Evolutionary conservation across 2,888 invertebrate genomes (phyloP), one percentile per base, ranked within the genome.

Genomic region (Gasteruption jaculator): DNA sequence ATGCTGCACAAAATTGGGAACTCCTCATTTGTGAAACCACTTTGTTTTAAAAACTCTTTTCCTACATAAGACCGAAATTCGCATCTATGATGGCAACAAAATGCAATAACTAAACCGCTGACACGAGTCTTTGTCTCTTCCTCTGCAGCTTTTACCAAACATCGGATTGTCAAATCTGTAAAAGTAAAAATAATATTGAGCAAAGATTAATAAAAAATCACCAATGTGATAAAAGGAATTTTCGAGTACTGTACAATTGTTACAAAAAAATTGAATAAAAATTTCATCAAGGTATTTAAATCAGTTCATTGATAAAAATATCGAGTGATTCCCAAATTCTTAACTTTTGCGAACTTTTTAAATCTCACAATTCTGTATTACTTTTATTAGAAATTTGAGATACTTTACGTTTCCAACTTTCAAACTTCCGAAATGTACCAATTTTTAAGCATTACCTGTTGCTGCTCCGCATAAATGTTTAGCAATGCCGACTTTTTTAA

Each of bases 11-110:
- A 79, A 18, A 88, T 75, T 51, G 81, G 76, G 66, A 92, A 85
- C 39, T 91, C 84, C 2, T 76, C 74, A 1, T 71, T 71, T 1
- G 64, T 71, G 21, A 89, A 74, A 3, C 78, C 78, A 45, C 72
- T 61, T 45, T 72, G 70, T 49, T 71, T 54, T 29, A 86, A 75
- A 62, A 81, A 84, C 2, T 74, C 53, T 56, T 81, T 81, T 1
- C 86, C 87, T 2, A 83, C 78, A 69, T 86, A 90, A 0, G 80
- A 71, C 12, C 68, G 68, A 78, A 82, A 87, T 27, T 80, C 76
- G 66, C 91, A 91, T 52, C 85, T 80, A 72, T 94, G 93, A 71
- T 93, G 92, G 67, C 94, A 94, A 71, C 94, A 94, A 15, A 91
- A 80, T 3, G 93, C 91, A 63, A 93, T 79, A 40, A 87, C 73